Base-by-base conservation (phyloP, 1,140 invertebrate genomes). In the Brachionus rotundiformis region DNA sequence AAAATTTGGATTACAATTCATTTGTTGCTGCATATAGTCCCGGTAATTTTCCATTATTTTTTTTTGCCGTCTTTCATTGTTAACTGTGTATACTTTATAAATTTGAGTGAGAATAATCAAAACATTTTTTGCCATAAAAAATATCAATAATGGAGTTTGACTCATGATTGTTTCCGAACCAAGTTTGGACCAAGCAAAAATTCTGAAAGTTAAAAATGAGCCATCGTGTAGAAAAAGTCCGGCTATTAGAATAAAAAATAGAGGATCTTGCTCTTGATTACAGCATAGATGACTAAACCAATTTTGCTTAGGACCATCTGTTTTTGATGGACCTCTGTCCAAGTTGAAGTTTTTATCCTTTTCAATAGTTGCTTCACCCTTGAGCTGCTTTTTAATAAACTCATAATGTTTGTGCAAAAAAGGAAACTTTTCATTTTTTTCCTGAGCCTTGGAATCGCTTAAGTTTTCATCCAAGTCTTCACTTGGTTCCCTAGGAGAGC, bases 41-140 rank as follows among this genome's bases (percentile, higher is more conserved):
- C 76, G 23, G 33, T 79, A 79, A 4, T 54, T 79, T 33, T 79
- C 76, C n/a, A 79, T 23, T n/a, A 79, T 29, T 59, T 39, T 79
- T 54, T 36, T 33, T 41, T 79, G 44, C 4, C 25, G 16, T 41
- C 47, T 79, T 79, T 79, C 76, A 63, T 59, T 79, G 25, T 10
- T 59, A 25, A 61, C 76, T 39, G 76, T 36, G 36, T 59, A 79
- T 3, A 79, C 76, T 59, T 79, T 79, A 23, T 79, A 79, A 23
- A 61, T 16, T 41, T 79, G 76, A 23, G 76, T 63, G n/a, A 63
- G 16, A 16, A 79, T 79, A n/a, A 79, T 79, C 8, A 79, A 41
- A 19, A 63, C n/a, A 31, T 79, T 79, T 63, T 79, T 79, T 13
- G 27, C 33, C 76, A 79, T 79, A 23, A 79, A 79, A 79, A 79